Percentiles rank a stretch among this genome's conserved stretches.
Conservation (phyloP, 2,113 vertebrate genomes). For the Crotalus helleri region DNA sequence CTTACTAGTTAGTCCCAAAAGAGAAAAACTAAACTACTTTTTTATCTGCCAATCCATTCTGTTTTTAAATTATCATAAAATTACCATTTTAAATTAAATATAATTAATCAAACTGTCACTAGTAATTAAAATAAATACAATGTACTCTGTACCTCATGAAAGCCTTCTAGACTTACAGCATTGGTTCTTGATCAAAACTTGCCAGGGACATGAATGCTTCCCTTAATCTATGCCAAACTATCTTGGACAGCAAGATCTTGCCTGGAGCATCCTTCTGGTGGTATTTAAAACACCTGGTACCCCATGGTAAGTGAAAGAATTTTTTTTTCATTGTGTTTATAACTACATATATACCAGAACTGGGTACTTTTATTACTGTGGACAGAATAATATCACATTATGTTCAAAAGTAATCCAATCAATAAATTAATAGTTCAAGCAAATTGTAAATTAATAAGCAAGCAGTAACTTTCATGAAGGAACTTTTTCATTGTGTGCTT, state of each 20-base stretch:
- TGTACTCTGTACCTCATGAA: constrained; percentile 66
- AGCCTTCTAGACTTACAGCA: constrained; percentile 71
- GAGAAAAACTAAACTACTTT: constrained; percentile 20
- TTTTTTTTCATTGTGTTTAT: constrained; percentile 44
- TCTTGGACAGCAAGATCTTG: constrained; percentile 67
- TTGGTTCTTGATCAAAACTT: constrained; percentile 77
- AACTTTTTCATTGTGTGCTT: constrained; percentile 53
- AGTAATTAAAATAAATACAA: constrained; percentile 51
- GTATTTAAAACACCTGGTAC: constrained; percentile 76
- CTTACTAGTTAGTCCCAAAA: background rate
- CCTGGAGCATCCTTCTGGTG: constrained; percentile 77
- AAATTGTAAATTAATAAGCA: constrained; percentile 37
- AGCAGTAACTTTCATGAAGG: constrained; percentile 33
- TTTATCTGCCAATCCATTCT: constrained; percentile 27
- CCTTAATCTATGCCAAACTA: constrained; percentile 72
- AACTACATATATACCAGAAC: constrained; percentile 38
- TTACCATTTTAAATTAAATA: constrained; percentile 77
- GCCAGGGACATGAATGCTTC: constrained; percentile 71
- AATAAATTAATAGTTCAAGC: constrained; percentile 28
- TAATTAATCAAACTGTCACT: constrained; percentile 73
- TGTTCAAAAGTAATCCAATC: constrained; percentile 36
- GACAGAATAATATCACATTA: constrained; percentile 49
- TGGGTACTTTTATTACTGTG: constrained; percentile 26
- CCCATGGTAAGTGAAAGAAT: constrained; percentile 53
- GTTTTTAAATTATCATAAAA: constrained; percentile 70